Evolutionary conservation across 2,797 vertebrate genomes (phyloP).

Genomic region (Pangasius krempfi): DNA sequence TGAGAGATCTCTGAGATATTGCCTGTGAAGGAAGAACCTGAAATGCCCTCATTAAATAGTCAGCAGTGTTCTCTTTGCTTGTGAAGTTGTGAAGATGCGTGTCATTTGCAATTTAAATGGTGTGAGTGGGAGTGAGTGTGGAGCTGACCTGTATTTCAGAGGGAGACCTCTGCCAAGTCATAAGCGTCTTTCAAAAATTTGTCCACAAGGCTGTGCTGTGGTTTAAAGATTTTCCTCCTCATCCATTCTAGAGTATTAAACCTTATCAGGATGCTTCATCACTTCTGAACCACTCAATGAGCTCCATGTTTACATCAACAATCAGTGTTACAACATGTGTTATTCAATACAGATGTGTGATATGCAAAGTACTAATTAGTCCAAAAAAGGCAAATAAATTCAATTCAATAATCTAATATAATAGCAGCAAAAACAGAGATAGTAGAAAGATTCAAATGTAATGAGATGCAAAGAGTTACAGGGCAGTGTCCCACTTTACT

Average conservation of each 20-base stretch:
- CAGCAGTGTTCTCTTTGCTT: conserved; percentile 24
- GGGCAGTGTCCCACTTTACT: conserved; percentile 27
- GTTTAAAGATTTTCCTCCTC: background rate
- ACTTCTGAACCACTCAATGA: conserved; percentile 26
- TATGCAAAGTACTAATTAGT: conserved; percentile 15
- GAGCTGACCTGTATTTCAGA: conserved; percentile 39
- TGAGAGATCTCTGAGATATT: conserved; percentile 14
- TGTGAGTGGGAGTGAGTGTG: conserved; percentile 20
- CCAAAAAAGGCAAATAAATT: conserved; percentile 12
- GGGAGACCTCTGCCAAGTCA: background rate
- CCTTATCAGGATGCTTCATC: conserved; percentile 35
- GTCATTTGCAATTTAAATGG: conserved; percentile 45
- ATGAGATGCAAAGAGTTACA: conserved; percentile 26
- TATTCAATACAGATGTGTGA: conserved; percentile 9
- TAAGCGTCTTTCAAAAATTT: background rate
- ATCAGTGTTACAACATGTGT: conserved; percentile 15
- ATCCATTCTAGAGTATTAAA: conserved; percentile 4
- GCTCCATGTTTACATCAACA: conserved; percentile 41
- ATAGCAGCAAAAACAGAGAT: background rate
- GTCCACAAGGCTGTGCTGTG: conserved; percentile 45
- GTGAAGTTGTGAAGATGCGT: conserved; percentile 37
- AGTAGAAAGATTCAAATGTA: background rate
- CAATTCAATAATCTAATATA: background rate
- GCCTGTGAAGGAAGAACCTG: background rate
- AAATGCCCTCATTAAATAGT: conserved; percentile 40